Base-by-base conservation (phyloP, 2,888 invertebrate species). In the Drosophila fungiperda region DNA sequence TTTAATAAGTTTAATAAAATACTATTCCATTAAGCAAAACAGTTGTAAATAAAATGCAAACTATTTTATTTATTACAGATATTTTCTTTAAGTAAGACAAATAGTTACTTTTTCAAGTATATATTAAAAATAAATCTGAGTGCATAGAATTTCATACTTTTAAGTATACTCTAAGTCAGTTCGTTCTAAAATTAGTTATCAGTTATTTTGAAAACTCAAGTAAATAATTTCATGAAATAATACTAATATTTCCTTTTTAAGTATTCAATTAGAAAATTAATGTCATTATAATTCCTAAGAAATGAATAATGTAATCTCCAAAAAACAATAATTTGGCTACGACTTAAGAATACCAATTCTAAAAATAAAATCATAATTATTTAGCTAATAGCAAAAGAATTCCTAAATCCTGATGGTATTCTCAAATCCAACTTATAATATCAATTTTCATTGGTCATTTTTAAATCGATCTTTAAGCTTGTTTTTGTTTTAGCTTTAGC, bases 401-500 rank as follows among this genome's bases (percentile, higher is more conserved):
- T 40, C 4, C 11, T 40, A n/a, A 40, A 40, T n/a, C 1, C n/a
- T 11, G 4, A n/a, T 9, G 2, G 5, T 40, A n/a, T 1, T 40
- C n/a, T 9, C 40, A n/a, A 40, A n/a, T 40, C 40, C 40, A 40
- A n/a, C 40, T 40, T 40, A 40, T 50, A 29, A 29, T 50, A 50
- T 50, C 11, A 50, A 11, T n/a, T 50, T 50, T 6, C 50, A 1
- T 9, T 2, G n/a, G 32, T 8, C 3, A 32, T 23, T 23, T 45
- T 45, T 15, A 45, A 45, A 45, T 20, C 45, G 45, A 15, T 50
- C 3, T 11, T 48, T 29, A 29, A 61, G 62, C 62, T 61, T 35
- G 20, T 54, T 38, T 38, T 33, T 45, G n/a, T 9, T 38, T 68
- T 6, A 49, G 26, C 20, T 11, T 20, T 36, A 53, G n/a, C 50